phyloP scores from a whole-genome alignment of 2,113 vertebrate genomes.

The Syngnathoides biaculeatus region DNA sequence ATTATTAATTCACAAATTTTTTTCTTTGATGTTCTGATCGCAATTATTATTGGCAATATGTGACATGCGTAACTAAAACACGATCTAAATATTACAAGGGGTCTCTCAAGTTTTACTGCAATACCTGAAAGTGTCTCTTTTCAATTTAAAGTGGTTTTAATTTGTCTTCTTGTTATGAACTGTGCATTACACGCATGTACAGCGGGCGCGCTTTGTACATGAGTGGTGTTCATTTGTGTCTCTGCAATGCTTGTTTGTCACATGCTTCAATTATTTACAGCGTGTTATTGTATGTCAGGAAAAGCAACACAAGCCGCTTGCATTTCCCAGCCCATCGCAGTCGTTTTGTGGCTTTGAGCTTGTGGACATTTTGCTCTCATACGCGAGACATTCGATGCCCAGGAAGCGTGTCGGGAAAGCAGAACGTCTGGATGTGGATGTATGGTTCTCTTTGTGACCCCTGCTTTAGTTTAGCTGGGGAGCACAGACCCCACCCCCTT shows the following conservation, averaged over 20 bases:
- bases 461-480: slow-evolving; percentile 16
- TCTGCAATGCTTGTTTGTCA: slow-evolving; percentile 21
- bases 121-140: no score
- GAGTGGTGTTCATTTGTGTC: background rate
- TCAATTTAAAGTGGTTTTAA: no score
- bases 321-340: slow-evolving; percentile 1
- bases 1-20: no score
- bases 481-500: slow-evolving; percentile 8
- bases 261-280: background rate
- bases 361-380: background rate
- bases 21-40: no score
- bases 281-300: no score
- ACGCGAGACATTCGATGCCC: background rate
- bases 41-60: no score
- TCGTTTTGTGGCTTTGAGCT: slow-evolving; percentile 74
- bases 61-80: no score
- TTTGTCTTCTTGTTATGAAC: no score
- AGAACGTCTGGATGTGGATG: slow-evolving; percentile 7
- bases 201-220: background rate
- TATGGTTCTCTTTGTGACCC: slow-evolving; percentile 35
- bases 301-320: background rate
- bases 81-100: no score
- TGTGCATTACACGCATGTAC: no score
- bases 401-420: slow-evolving; percentile 29
- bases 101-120: no score